Base-by-base conservation (phyloP, 1,140 invertebrate species). In the Zaprionus inermis region DNA sequence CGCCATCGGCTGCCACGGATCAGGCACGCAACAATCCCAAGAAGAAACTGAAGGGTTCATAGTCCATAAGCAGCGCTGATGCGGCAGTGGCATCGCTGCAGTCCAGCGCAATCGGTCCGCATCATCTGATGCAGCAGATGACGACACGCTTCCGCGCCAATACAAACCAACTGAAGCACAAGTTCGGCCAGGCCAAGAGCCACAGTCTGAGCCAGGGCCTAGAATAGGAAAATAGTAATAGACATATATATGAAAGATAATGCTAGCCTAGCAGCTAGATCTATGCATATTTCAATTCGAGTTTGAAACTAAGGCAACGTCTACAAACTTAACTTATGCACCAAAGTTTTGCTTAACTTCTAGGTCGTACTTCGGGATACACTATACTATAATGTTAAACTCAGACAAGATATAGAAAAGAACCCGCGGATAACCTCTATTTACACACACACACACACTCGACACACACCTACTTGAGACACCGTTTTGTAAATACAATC, bases 1-100 rank as follows among this genome's bases (percentile, higher is more conserved):
- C 94, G 63, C 93, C 93, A 7, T 93, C 94, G 51, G 79, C 93
- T 4, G 80, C 90, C 34, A 93, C 78, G 16, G 94, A 94, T 44
- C 91, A 79, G 57, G 38, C 92, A 30, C 91, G 94, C 63, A 90
- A 92, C 36, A 94, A 94, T 78, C 93, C 93, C 5, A 93, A 93
- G 82, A 94, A 94, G 78, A 94, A 94, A 73, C 92, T 94, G 68
- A 94, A 94, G 92, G 92, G 92, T 16, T 93, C 94, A 92, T 94
- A 94, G 91, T 92, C 91, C 44, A 85, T 90, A 80, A 77, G 74
- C 71, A 90, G 80, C 76, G 78, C 85, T 71, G 84, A 89, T 76
- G 80, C 78, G 66, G 85, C 60, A 36, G 18, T 81, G 22, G 68
- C 66, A 18, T 51, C 72, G 71, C 78, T 77, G 78, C 58, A 78